These are phyloP conservation scores for Epicauta chinensis DNA, from an alignment of 1,140 invertebrate species.

Conservation along the genomic window DNA sequence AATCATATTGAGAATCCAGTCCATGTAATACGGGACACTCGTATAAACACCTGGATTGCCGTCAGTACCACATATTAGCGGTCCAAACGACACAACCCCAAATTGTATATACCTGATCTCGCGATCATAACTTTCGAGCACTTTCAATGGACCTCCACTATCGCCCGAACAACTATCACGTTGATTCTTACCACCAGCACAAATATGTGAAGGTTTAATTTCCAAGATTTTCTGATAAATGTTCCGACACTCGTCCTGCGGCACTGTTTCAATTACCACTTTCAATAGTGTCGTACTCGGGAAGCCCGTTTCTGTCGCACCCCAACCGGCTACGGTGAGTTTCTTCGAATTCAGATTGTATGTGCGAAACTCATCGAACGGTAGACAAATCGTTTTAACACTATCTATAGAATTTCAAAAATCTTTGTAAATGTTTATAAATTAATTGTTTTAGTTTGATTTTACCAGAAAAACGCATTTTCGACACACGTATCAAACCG, in stretches of 20 bases:
- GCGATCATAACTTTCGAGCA: conserved; percentile 21
- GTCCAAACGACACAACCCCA: conserved; percentile 50
- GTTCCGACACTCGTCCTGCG: conserved; percentile 23
- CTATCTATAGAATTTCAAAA: conserved; percentile 40
- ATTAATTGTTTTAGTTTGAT: conserved; percentile 10
- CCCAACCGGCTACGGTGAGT: conserved; percentile 54
- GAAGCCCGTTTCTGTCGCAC: conserved; percentile 48
- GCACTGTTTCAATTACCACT: conserved; percentile 44
- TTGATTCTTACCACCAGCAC: conserved; percentile 52
- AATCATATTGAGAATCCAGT: conserved; percentile 52
- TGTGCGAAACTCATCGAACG: conserved; percentile 39
- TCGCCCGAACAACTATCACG: conserved; percentile 42
- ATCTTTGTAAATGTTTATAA: conserved; percentile 1
- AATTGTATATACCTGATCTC: conserved; percentile 33
- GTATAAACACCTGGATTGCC: conserved; percentile 59
- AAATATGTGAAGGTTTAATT: conserved; percentile 46
- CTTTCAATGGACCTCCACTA: conserved; percentile 40
- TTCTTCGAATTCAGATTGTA: conserved; percentile 30
- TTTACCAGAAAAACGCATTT: conserved; percentile 10
- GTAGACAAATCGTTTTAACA: conserved; percentile 53
- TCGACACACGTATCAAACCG: conserved; percentile 51
- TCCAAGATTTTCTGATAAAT: conserved; percentile 25
- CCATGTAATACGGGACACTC: conserved; percentile 51
- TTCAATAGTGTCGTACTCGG: conserved; percentile 45
- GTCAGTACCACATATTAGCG: conserved; percentile 44